Percentiles rank a stretch among this genome's conserved stretches.
These are phyloP conservation scores for Rhinogobius similis DNA, from an alignment of 2,113 vertebrate genomes.

Conservation along the genomic window DNA sequence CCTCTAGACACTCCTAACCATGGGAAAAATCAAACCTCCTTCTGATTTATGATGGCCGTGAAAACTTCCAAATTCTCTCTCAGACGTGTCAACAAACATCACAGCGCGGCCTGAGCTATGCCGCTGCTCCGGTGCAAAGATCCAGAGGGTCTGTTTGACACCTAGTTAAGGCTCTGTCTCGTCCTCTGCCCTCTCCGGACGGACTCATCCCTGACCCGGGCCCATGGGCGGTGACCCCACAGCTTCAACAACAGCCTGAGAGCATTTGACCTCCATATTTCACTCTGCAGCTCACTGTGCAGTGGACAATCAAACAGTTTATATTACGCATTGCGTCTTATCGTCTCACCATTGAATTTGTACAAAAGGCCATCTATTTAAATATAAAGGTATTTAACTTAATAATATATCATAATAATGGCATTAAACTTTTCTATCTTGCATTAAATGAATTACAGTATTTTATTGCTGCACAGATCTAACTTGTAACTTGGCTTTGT, in stretches of 20 bases:
- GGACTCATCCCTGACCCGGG: constrained; percentile 41
- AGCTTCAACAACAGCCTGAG: constrained; percentile 39
- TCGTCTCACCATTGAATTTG: too few species aligned
- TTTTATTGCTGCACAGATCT: too few species aligned
- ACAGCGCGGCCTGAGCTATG: constrained; percentile 66
- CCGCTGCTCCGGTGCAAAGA: constrained; percentile 58
- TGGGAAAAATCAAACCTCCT: constrained; percentile 70
- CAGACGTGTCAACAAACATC: constrained; percentile 78
- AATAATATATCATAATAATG: too few species aligned
- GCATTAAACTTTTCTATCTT: too few species aligned
- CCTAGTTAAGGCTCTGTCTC: constrained; percentile 62
- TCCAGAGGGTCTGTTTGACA: constrained; percentile 65
- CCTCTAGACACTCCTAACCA: constrained; percentile 38
- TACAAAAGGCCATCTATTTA: too few species aligned
- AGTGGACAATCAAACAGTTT: too few species aligned
- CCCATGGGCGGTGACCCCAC: constrained; percentile 60
- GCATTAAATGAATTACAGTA: too few species aligned
- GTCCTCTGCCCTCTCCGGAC: constrained; percentile 24
- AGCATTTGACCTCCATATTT: constrained; percentile 71
- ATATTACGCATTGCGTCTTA: too few species aligned
- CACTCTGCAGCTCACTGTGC: background rate
- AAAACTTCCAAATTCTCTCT: constrained; percentile 74
- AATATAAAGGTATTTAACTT: too few species aligned
- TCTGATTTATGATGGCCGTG: constrained; percentile 69
- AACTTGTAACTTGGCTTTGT: too few species aligned